Evolutionary conservation across 1,140 invertebrate species (phyloP), one percentile per base, ranked within the genome.

Genomic region (Zaprionus lachaisei): DNA sequence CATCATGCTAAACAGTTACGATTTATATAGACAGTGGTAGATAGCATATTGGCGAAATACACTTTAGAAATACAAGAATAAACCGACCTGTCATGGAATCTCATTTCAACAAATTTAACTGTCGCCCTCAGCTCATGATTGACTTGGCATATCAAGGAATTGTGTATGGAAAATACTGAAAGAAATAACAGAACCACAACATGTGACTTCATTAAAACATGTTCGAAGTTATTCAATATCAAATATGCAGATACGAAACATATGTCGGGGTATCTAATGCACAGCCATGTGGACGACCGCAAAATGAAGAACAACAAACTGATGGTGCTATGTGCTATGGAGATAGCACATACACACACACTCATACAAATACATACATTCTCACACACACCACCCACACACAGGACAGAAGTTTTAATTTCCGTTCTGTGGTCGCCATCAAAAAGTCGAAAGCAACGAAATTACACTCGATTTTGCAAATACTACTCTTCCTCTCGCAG

Each of bases 351-450:
- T 7, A 47, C 14, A 15, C 37, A 47, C n/a, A 17, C 14, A 15
- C 14, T 11, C 41, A 47, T n/a, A 17, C n/a, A 12, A 56, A 17
- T 9, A 51, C 26, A 56, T 22, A 49, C 51, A 41, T 26, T 41
- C 20, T 11, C 22, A 34, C 26, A 41, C 5, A 41, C n/a, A 41
- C n/a, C 20, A 56, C 12, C 17, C 38, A 37, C 64, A 57, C 54
- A 67, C n/a, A 54, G 26, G 70, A 44, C 65, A 77, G 55, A 75
- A 80, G 80, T 87, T 87, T 85, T 83, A 86, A 86, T 86, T 86
- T 86, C 83, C 83, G 80, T 49, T 78, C 63, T 87, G 83, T 68
- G 77, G 80, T 75, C 69, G 61, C 63, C 67, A 55, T 28, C 47
- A 49, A 37, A 65, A 73, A 79, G 57, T 63, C 67, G 20, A 66